Evolutionary conservation across 2,113 vertebrate species (phyloP), one percentile per base, ranked within the genome.

Genomic region (Bubo blakistoni): DNA sequence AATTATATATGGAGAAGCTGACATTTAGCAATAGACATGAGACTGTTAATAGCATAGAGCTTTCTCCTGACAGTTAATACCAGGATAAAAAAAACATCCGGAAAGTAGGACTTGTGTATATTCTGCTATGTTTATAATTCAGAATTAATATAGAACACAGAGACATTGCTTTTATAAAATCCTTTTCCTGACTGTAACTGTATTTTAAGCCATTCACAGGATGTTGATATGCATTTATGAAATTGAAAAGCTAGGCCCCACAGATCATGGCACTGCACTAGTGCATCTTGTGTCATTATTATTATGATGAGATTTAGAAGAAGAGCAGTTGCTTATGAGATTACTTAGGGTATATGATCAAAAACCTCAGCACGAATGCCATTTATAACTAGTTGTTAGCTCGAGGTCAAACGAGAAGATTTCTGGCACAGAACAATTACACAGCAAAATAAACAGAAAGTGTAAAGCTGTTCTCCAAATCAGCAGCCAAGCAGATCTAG

Each of bases 81-180:
- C 30, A 93, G 62, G 57, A 86, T 88, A 27, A 77, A 89, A 82
- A 87, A 93, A 69, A 54, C 10, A 81, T 69, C 80, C 16, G 15
- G 77, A 85, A 96, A 89, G 84, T 58, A 91, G 81, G 73, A 82
- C 77, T 89, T 79, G 65, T 82, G 20, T 91, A 62, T 54, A 76
- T 91, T 72, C 57, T 92, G 59, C 73, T 81, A 52, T 74, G 83
- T 92, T 97, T 95, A 85, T 90, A 71, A 86, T 62, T 95, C 66
- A 88, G 88, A 95, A 89, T 87, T 86, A 94, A 85, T 80, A 91
- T 38, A 90, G 88, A 94, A 85, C 40, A 65, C 34, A 34, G 88
- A 78, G 69, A 29, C 46, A 47, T 24, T 65, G 42, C 89, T 92
- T 92, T 85, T 76, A 62, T 58, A 73, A 90, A 95, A 92, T 76